Percentiles rank a stretch among this genome's conserved stretches.
phyloP scores from a whole-genome alignment of 1,140 invertebrate genomes.

The Vanessa atalanta region DNA sequence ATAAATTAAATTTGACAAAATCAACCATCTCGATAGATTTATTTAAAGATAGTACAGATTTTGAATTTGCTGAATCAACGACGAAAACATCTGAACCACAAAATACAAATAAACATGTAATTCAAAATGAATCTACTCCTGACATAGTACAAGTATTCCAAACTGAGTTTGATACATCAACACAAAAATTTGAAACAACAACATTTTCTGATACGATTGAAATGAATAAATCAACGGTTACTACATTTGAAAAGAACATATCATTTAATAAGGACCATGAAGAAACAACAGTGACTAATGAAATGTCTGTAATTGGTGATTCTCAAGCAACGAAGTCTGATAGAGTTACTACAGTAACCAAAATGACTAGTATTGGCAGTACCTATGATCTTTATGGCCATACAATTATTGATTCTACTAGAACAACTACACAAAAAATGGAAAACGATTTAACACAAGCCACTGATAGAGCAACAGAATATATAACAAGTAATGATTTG shows the following conservation, averaged over 20 bases:
- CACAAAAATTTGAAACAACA: not conserved
- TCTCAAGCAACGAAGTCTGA: not conserved
- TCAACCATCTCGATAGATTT: not conserved
- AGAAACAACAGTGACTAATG: not conserved
- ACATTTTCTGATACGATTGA: not conserved
- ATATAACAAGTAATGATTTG: not conserved
- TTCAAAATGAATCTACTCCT: not conserved
- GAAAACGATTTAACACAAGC: not conserved
- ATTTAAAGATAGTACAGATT: conserved; percentile 7
- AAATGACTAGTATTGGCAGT: conserved; percentile 7
- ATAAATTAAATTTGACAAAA: not conserved
- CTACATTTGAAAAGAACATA: not conserved
- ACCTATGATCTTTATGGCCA: conserved; percentile 22
- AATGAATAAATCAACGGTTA: too few species aligned
- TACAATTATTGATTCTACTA: conserved; percentile 33
- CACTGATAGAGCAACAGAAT: not conserved
- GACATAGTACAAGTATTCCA: not conserved
- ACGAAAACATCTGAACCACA: not conserved
- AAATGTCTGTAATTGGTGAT: not conserved
- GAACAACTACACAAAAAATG: conserved; percentile 21
- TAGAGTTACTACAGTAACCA: not conserved
- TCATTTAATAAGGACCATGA: not conserved
- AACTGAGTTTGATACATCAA: not conserved
- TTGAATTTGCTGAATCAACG: not conserved
- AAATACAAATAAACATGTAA: not conserved